phyloP scores from a whole-genome alignment of 2,888 invertebrate genomes.

The Hirtodrosophila confusa region DNA sequence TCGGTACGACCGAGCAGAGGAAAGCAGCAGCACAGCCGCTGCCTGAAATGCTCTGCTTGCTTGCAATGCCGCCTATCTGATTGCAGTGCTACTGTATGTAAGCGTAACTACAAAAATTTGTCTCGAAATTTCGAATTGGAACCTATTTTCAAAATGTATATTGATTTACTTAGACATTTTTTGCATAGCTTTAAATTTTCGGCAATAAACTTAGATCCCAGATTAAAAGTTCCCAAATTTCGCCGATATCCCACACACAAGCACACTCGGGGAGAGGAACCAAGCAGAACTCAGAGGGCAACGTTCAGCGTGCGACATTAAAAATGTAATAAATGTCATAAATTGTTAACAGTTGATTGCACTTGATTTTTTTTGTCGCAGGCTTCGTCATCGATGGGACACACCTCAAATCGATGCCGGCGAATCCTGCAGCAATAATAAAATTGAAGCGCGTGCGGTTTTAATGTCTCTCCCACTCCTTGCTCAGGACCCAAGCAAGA shows the following conservation, averaged over 20 bases:
- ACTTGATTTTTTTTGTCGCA: constrained; percentile 56
- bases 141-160: too few relatives aligned
- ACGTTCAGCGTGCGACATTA: constrained; percentile 35
- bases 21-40: too few relatives aligned
- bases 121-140: too few relatives aligned
- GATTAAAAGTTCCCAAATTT: neutral
- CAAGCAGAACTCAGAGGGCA: neutral
- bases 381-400: constrained; percentile 27
- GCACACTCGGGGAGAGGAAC: neutral
- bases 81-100: too few relatives aligned
- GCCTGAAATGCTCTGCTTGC: too few relatives aligned
- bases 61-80: too few relatives aligned
- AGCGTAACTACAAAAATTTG: too few relatives aligned
- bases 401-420: constrained; percentile 35
- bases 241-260: neutral
- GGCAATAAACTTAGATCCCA: constrained; percentile 4
- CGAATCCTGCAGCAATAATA: constrained; percentile 54
- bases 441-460: constrained; percentile 65
- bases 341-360: constrained; percentile 77
- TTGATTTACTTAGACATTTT: too few relatives aligned
- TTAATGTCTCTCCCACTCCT: constrained; percentile 51
- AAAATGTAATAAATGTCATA: constrained; percentile 74
- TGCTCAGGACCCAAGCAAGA: neutral
- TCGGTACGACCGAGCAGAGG: too few relatives aligned
- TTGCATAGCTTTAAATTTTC: too few relatives aligned